Evolutionary conservation across 2,113 vertebrate genomes (phyloP).

Genomic region (Microtus pennsylvanicus): DNA sequence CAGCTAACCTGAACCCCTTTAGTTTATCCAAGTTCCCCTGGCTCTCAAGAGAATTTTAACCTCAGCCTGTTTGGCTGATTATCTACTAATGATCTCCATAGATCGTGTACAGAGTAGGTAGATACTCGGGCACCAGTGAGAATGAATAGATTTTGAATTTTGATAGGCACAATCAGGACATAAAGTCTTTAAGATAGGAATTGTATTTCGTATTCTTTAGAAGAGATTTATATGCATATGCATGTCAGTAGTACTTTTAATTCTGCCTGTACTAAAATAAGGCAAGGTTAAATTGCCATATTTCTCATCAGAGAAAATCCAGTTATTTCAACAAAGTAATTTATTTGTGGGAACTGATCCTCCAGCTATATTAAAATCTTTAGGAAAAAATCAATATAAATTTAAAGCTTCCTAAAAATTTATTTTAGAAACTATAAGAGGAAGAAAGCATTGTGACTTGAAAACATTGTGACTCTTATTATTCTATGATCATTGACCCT

Average conservation of each 20-base stretch:
- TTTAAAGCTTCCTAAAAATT: not conserved
- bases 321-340: not conserved
- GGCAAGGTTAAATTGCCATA: too few relatives aligned
- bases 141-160: too few relatives aligned
- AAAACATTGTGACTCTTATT: not conserved
- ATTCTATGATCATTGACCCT: not conserved
- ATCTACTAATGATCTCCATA: not conserved
- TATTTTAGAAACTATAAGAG: not conserved
- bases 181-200: not conserved
- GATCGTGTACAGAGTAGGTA: not conserved
- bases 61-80: not conserved
- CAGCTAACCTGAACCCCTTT: not conserved
- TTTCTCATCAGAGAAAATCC: not conserved
- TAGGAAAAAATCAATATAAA: not conserved
- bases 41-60: not conserved
- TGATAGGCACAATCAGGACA: not conserved
- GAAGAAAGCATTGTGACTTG: not conserved
- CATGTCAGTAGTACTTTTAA: not conserved
- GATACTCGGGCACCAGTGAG: too few relatives aligned
- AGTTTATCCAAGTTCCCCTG: too few relatives aligned
- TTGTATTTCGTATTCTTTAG: not conserved
- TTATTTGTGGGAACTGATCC: not conserved
- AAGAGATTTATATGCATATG: rapidly evolving
- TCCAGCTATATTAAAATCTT: not conserved
- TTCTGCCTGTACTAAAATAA: not conserved